Percentiles rank a stretch among this genome's conserved stretches.
Evolutionary conservation across 1,140 invertebrate genomes (phyloP).

Genomic region (Drosophila grimshawi): DNA sequence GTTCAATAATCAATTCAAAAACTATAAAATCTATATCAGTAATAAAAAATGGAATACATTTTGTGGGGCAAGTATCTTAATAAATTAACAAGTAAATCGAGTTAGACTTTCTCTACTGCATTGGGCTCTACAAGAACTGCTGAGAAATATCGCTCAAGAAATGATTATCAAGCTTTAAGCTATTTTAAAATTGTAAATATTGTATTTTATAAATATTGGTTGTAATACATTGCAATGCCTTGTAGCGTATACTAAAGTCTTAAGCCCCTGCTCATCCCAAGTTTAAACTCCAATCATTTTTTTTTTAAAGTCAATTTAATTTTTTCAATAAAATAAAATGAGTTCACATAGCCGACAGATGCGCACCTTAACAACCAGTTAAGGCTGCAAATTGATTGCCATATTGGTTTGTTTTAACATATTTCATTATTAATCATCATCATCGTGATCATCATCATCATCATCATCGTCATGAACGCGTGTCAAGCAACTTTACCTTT

Average conservation of each 20-base stretch:
- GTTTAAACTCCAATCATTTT: slow-evolving; percentile 13
- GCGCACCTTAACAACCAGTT: slow-evolving; percentile 18
- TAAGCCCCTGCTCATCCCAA: neutral
- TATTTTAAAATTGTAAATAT: too few species aligned
- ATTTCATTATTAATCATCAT: neutral
- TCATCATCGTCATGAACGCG: neutral
- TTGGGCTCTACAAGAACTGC: too few species aligned
- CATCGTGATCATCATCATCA: slow-evolving; percentile 6
- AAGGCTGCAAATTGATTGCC: slow-evolving; percentile 17
- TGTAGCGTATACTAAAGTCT: slow-evolving; percentile 5
- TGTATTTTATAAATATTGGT: neutral
- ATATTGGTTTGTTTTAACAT: slow-evolving; percentile 8
- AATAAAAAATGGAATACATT: neutral
- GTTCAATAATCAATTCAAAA: neutral
- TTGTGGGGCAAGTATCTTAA: neutral
- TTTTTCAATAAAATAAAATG: slow-evolving; percentile 35
- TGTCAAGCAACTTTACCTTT: slow-evolving; percentile 49
- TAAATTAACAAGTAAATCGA: neutral
- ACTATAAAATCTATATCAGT: neutral
- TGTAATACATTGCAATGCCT: neutral
- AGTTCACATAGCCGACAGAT: slow-evolving; percentile 65
- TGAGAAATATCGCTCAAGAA: too few species aligned
- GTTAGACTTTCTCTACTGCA: too few species aligned
- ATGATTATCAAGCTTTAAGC: too few species aligned
- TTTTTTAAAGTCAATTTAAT: slow-evolving; percentile 7